Percentiles rank a stretch among this genome's conserved stretches.
phyloP scores from a whole-genome alignment of 2,113 vertebrate genomes.

The Formicarius rufipectus region DNA sequence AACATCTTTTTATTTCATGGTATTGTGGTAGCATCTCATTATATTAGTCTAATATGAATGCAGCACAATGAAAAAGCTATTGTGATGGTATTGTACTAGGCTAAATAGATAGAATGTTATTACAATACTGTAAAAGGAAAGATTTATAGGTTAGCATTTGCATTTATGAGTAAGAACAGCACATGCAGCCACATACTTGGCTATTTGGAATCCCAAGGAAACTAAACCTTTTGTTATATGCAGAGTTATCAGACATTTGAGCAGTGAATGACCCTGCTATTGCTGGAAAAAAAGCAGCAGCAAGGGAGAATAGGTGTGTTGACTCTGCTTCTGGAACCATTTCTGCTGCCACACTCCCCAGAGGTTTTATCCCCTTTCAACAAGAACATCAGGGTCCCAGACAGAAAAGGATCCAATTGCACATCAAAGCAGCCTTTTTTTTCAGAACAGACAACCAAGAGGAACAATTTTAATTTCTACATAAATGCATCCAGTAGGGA shows the following conservation, averaged over 20 bases:
- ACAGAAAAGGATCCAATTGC: constrained; percentile 46
- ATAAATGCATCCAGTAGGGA: constrained; percentile 25
- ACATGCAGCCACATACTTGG: constrained; percentile 23
- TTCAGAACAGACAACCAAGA: neutral
- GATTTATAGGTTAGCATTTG: constrained; percentile 50
- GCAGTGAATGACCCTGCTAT: constrained; percentile 14
- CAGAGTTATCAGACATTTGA: constrained; percentile 52
- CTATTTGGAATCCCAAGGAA: constrained; percentile 43
- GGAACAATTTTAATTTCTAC: constrained; percentile 55
- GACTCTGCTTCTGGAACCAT: constrained; percentile 2
- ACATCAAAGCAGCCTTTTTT: constrained; percentile 43
- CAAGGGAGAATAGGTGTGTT: constrained; percentile 18
- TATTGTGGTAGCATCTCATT: constrained; percentile 55
- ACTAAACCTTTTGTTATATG: constrained; percentile 16
- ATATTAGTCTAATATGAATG: constrained; percentile 55
- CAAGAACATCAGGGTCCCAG: constrained; percentile 4
- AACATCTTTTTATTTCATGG: constrained; percentile 56
- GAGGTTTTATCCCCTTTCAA: neutral
- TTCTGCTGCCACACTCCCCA: neutral
- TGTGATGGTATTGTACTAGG: constrained; percentile 50
- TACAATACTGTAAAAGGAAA: constrained; percentile 39
- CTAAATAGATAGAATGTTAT: constrained; percentile 55
- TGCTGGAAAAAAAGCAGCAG: neutral
- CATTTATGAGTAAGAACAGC: constrained; percentile 52
- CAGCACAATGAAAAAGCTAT: constrained; percentile 61